phyloP scores from a whole-genome alignment of 2,888 invertebrate species.

The Aleiodes alternator region DNA sequence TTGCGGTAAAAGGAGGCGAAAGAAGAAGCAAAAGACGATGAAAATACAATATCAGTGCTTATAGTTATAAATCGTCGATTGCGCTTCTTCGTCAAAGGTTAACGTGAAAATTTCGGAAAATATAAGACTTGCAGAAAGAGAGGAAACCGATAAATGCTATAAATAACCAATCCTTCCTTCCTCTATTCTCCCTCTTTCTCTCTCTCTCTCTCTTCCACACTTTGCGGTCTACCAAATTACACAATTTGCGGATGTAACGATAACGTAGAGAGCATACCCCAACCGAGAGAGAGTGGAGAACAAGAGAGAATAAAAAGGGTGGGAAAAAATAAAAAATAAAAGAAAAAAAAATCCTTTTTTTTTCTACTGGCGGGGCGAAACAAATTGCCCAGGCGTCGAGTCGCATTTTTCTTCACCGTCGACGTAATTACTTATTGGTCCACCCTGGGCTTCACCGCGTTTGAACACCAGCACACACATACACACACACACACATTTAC shows the following conservation, averaged over 20 bases:
- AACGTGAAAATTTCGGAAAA: slow-evolving; percentile 3
- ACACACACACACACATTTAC: neutral
- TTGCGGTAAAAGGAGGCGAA: neutral
- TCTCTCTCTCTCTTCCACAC: slow-evolving; percentile 40
- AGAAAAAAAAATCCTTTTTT: neutral
- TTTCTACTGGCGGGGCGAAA: slow-evolving; percentile 52
- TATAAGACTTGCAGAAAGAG: slow-evolving; percentile 22
- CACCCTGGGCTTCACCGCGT: slow-evolving; percentile 46
- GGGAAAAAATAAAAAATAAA: slow-evolving; percentile 3
- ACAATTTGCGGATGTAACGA: slow-evolving; percentile 66
- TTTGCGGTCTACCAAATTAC: slow-evolving; percentile 61
- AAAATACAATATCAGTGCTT: slow-evolving; percentile 18
- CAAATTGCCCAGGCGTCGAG: slow-evolving; percentile 62
- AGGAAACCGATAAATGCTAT: slow-evolving; percentile 65
- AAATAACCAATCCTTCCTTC: slow-evolving; percentile 58
- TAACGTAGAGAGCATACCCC: slow-evolving; percentile 55
- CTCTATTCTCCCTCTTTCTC: no score
- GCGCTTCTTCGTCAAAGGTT: slow-evolving; percentile 6
- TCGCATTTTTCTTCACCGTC: slow-evolving; percentile 62
- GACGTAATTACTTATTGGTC: slow-evolving; percentile 66
- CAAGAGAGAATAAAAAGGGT: slow-evolving; percentile 39
- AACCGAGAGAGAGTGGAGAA: slow-evolving; percentile 39
- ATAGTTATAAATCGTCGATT: neutral
- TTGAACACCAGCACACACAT: slow-evolving; percentile 1
- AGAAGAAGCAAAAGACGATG: slow-evolving; percentile 1